A percentile compares a stretch with the other conserved stretches of the same genome.
phyloP scores from a whole-genome alignment of 2,797 vertebrate species.

The Paguma larvata region DNA sequence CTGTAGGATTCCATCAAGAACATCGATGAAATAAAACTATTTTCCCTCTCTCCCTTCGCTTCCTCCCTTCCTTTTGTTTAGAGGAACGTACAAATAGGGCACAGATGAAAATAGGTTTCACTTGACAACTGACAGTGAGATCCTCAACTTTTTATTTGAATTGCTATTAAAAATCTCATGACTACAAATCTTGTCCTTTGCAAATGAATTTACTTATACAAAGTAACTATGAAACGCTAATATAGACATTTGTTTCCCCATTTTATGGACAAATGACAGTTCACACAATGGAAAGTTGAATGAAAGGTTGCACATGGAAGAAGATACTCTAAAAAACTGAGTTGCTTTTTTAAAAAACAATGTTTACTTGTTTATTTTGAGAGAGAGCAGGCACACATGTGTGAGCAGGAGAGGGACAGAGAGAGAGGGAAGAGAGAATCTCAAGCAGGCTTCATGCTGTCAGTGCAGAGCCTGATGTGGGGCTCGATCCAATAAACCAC shows the following conservation, averaged over 20 bases:
- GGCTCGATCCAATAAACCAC: too few relatives aligned
- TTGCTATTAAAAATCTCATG: neutral
- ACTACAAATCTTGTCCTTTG: neutral
- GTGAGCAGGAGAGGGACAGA: too few relatives aligned
- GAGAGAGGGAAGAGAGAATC: too few relatives aligned
- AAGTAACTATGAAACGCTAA: slow-evolving; percentile 22
- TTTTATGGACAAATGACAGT: slow-evolving; percentile 37
- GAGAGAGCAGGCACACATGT: too few relatives aligned
- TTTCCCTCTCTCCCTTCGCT: neutral
- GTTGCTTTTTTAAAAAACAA: too few relatives aligned
- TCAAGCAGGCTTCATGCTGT: too few relatives aligned
- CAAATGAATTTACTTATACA: neutral
- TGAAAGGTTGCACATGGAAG: slow-evolving; percentile 56
- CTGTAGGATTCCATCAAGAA: neutral
- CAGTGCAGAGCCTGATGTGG: too few relatives aligned
- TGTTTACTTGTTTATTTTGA: too few relatives aligned
- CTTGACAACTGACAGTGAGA: neutral
- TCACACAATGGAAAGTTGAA: slow-evolving; percentile 28
- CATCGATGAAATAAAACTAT: neutral
- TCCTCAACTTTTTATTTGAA: neutral
- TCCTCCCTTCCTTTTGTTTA: neutral
- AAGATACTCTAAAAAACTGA: slow-evolving; percentile 53
- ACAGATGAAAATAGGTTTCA: neutral
- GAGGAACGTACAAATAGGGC: neutral
- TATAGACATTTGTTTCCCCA: neutral